Evolutionary conservation across 2,797 vertebrate genomes (phyloP).

Genomic region (Sorex maritimensis): DNA sequence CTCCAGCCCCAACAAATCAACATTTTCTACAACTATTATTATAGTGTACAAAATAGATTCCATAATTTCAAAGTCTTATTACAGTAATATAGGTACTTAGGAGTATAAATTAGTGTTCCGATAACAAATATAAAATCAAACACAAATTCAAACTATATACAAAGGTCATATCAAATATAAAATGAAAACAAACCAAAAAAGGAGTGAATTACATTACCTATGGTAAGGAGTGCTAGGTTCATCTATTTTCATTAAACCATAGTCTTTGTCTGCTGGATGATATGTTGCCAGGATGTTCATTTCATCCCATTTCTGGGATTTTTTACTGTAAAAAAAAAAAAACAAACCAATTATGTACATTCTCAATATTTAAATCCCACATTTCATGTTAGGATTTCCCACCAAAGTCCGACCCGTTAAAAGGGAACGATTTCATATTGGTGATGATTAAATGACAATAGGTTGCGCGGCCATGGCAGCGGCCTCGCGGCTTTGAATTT

Average conservation of each 20-base stretch:
- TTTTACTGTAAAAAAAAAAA: constrained; percentile 94
- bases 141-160: constrained; percentile 35
- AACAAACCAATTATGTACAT: constrained; percentile 19
- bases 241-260: constrained; percentile 99
- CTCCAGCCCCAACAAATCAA: constrained; percentile 33
- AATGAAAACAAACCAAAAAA: constrained; percentile 42
- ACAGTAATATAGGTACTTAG: constrained; percentile 23
- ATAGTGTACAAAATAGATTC: background rate
- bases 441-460: too few species aligned
- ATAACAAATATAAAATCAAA: constrained; percentile 45
- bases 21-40: background rate
- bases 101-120: constrained; percentile 13
- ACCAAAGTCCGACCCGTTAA: too few species aligned
- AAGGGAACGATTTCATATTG: too few species aligned
- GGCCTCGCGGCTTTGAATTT: too few species aligned
- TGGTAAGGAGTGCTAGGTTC: constrained; percentile 98
- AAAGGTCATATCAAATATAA: constrained; percentile 47
- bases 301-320: constrained; percentile 99
- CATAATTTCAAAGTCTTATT: constrained; percentile 40
- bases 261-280: constrained; percentile 98
- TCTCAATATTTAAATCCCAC: background rate
- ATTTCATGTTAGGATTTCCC: too few species aligned
- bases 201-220: constrained; percentile 90
- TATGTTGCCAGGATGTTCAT: constrained; percentile 99
- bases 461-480: too few species aligned